A percentile compares a stretch with the other conserved stretches of the same genome.
These are phyloP conservation scores for Gymnoscopelus braueri DNA, from an alignment of 2,797 vertebrate genomes.

Conservation along the genomic window DNA sequence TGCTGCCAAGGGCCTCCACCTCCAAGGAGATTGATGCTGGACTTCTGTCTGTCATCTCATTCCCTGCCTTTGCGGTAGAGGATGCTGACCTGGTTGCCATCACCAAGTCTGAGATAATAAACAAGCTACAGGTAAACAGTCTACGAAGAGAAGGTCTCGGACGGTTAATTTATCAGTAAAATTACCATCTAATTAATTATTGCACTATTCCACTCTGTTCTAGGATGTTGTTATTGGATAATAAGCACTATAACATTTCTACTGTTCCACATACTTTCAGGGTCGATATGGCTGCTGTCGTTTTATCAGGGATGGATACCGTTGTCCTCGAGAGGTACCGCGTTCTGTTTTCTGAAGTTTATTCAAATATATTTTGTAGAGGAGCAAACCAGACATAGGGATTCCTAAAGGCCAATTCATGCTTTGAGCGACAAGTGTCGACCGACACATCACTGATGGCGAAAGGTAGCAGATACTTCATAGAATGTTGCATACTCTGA, in stretches of 20 bases:
- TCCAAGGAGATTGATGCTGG: conserved; percentile 99
- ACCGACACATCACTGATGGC: too few relatives aligned
- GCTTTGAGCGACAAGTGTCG: too few relatives aligned
- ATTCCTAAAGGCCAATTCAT: too few relatives aligned
- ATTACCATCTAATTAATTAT: conserved; percentile 2
- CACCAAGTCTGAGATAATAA: conserved; percentile 96
- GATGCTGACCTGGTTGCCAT: conserved; percentile 91
- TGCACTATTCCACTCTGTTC: background rate
- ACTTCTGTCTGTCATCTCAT: conserved; percentile 96
- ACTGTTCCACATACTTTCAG: conserved; percentile 69
- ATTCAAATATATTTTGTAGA: background rate
- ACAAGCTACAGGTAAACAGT: conserved; percentile 89
- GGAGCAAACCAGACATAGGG: too few relatives aligned
- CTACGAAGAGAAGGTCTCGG: background rate
- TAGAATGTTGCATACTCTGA: too few relatives aligned
- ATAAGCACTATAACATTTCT: background rate
- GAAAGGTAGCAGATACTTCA: too few relatives aligned
- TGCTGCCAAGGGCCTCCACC: conserved; percentile 96
- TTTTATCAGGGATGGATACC: conserved; percentile 96
- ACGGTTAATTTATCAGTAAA: background rate
- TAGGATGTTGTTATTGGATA: background rate
- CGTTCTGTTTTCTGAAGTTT: conserved; percentile 30
- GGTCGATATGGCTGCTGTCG: conserved; percentile 97
- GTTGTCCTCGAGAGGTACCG: conserved; percentile 94
- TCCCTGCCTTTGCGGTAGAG: conserved; percentile 96